A percentile compares a stretch with the other conserved stretches of the same genome.
phyloP scores from a whole-genome alignment of 2,797 vertebrate genomes.

The Fistularia commersonii region DNA sequence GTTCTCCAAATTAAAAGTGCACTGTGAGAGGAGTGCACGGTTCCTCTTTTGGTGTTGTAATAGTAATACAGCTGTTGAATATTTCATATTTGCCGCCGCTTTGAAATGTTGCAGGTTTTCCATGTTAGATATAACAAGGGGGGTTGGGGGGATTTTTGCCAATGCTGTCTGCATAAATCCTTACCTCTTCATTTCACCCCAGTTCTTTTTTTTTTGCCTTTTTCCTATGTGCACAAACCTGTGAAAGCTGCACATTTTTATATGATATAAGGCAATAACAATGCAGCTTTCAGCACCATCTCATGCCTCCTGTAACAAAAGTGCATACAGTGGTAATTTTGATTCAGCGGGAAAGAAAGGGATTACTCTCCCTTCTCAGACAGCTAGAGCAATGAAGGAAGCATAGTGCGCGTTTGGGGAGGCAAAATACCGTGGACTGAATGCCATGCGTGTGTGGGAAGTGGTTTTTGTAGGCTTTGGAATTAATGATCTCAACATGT shows the following conservation, averaged over 20 bases:
- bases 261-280: conserved; percentile 30
- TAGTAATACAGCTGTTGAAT: conserved; percentile 67
- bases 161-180: conserved; percentile 51
- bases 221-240: conserved; percentile 43
- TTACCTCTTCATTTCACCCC: conserved; percentile 17
- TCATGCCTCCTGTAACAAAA: conserved; percentile 53
- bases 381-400: conserved; percentile 13
- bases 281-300: conserved; percentile 32
- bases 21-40: conserved; percentile 24
- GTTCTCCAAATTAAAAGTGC: conserved; percentile 62
- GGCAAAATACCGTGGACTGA: conserved; percentile 51
- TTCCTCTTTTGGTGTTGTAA: conserved; percentile 55
- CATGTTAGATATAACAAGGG: conserved; percentile 57
- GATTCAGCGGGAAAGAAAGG: conserved; percentile 52
- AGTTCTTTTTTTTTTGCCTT: conserved; percentile 5
- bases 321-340: conserved; percentile 60
- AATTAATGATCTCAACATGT: conserved; percentile 81
- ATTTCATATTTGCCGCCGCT: conserved; percentile 66
- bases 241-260: conserved; percentile 23
- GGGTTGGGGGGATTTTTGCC: conserved; percentile 51
- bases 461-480: conserved; percentile 72
- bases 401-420: conserved; percentile 19
- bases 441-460: conserved; percentile 75
- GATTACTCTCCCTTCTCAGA: conserved; percentile 44
- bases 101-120: conserved; percentile 66